Evolutionary conservation across 2,888 invertebrate genomes (phyloP), one percentile per base, ranked within the genome.

Genomic region (Pollenia amentaria): DNA sequence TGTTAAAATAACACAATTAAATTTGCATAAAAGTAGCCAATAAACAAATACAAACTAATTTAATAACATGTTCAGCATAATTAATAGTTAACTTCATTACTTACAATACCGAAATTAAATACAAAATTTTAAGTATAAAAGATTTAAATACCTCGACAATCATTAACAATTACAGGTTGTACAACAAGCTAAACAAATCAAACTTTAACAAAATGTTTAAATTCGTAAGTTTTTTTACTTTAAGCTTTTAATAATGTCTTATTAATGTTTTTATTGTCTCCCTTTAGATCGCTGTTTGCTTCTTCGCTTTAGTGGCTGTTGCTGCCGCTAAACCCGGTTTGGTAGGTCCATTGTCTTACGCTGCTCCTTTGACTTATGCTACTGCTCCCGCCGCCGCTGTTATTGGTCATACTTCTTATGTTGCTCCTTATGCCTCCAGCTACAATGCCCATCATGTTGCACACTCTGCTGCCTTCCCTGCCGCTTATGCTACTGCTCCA

Each of bases 381-480:
- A 88, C 89, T 48, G 87, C 89, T 14, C 46, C 88, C 3, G 78
- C 82, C 14, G 79, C 86, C 2, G 78, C 86, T 65, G 78, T 88
- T 70, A 81, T 91, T 40, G 92, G 91, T 18, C 90, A 89, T 84
- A 90, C 91, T 16, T 88, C 91, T 48, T 91, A 92, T 62, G 91
- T 91, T 42, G 92, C 91, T 12, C 91, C 92, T 11, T 91, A 91
- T 78, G 91, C 91, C 76, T 90, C 90, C 89, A 92, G 90, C 88
- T 91, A 91, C 75, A 89, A 89, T 51, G 89, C 92, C 21, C 91
- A 91, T 81, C 89, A 88, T 10, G 70, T 91, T 42, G 90, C 91
- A 9, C 91, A 91, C 44, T 91, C 91, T 21, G 91, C 91, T 55
- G 88, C 88, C 16, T 89, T 86, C 73, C 86, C 88, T 12, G 88